Conservation (phyloP, 1,140 invertebrate genomes). For the Micrasema longulum region DNA sequence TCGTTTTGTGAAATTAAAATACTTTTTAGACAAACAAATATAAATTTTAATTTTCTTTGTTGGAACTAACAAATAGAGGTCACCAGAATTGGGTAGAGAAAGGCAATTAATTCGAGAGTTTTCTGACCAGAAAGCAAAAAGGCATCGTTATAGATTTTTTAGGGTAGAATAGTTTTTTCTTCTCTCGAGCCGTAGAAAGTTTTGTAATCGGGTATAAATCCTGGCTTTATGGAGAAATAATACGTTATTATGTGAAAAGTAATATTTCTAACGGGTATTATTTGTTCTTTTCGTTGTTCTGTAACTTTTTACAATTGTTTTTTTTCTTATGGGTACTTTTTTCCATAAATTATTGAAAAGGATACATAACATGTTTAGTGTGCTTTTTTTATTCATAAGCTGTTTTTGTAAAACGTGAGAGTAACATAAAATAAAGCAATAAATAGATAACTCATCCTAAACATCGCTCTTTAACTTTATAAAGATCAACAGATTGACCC, state of each 20-base stretch:
- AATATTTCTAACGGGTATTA: constrained; percentile 8
- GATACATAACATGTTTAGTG: no score
- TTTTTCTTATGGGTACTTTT: neutral
- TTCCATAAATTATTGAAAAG: no score
- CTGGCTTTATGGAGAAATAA: constrained; percentile 30
- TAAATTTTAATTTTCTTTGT: no score
- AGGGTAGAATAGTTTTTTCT: constrained; percentile 2
- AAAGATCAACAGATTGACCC: no score
- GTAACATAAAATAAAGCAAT: no score
- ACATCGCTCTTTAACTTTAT: no score
- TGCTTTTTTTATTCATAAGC: no score
- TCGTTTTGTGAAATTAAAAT: no score
- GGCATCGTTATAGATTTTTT: constrained; percentile 31
- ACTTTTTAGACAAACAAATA: no score
- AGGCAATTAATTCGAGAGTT: constrained; percentile 32
- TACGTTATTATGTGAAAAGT: constrained; percentile 17
- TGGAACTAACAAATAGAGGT: neutral
- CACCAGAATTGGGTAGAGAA: constrained; percentile 9
- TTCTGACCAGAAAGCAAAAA: constrained; percentile 34
- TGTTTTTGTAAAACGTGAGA: neutral
- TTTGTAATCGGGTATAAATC: constrained; percentile 32
- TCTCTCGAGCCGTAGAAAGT: constrained; percentile 3
- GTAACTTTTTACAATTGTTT: neutral
- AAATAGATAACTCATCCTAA: no score
- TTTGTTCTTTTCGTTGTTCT: neutral